phyloP scores from a whole-genome alignment of 1,140 invertebrate genomes.

The Cylas formicarius region DNA sequence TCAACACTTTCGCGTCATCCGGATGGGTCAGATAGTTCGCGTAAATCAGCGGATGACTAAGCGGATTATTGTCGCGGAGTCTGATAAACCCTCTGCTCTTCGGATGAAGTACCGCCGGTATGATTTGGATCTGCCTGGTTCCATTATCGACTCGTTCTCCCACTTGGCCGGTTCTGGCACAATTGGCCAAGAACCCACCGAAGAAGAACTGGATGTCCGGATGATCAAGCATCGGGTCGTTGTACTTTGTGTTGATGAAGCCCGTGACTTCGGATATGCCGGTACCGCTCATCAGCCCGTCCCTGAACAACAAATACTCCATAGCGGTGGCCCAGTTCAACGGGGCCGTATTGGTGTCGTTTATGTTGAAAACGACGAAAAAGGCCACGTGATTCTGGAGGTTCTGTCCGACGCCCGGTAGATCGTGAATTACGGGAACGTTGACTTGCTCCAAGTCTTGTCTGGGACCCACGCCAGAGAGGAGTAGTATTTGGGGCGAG shows the following conservation, averaged over 20 bases:
- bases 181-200: slow-evolving; percentile 73
- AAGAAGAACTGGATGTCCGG: slow-evolving; percentile 84
- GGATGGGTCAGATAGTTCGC: slow-evolving; percentile 72
- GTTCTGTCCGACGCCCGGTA: slow-evolving; percentile 81
- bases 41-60: slow-evolving; percentile 66
- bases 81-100: slow-evolving; percentile 72
- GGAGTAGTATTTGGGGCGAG: slow-evolving; percentile 74
- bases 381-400: slow-evolving; percentile 81
- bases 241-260: slow-evolving; percentile 74
- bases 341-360: slow-evolving; percentile 72
- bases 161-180: slow-evolving; percentile 76
- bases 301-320: slow-evolving; percentile 75
- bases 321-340: slow-evolving; percentile 83
- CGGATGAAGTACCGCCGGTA: slow-evolving; percentile 64
- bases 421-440: slow-evolving; percentile 60
- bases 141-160: slow-evolving; percentile 61
- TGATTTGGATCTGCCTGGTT: slow-evolving; percentile 53
- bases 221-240: slow-evolving; percentile 63
- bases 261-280: slow-evolving; percentile 77
- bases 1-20: slow-evolving; percentile 59
- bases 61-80: slow-evolving; percentile 59
- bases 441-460: slow-evolving; percentile 59
- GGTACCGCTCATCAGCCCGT: slow-evolving; percentile 78
- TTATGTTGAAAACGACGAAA: slow-evolving; percentile 69
- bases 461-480: slow-evolving; percentile 74